Evolutionary conservation across 35 echinoderm and acorn worm genomes (phyloP).

Genomic region (Hemicentrotus pulcherrimus): DNA sequence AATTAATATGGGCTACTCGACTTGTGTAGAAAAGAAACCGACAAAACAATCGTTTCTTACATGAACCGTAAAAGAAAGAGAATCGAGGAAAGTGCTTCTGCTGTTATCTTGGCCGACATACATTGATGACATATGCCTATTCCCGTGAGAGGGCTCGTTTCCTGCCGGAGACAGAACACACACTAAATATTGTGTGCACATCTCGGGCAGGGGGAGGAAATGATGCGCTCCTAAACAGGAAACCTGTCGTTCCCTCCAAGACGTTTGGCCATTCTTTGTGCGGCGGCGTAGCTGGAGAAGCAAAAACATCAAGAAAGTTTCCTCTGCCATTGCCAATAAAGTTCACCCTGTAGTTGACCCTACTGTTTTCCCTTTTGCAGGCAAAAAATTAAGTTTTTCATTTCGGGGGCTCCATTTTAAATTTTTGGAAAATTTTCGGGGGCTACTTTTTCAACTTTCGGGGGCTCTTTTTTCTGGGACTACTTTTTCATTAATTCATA

Average conservation of each 20-base stretch:
- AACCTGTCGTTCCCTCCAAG: not conserved
- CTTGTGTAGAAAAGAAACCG: not conserved
- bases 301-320: constrained; percentile 1
- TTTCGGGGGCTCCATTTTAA: too few species aligned
- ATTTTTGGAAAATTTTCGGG: too few species aligned
- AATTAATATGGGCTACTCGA: not conserved
- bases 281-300: not conserved
- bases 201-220: not conserved
- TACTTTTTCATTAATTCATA: too few species aligned
- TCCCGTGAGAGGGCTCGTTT: not conserved
- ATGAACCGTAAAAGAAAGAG: not conserved
- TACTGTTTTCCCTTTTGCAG: not conserved
- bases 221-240: not conserved
- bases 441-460: too few species aligned
- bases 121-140: not conserved
- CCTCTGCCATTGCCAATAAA: not conserved
- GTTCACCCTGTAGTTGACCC: not conserved
- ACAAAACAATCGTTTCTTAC: not conserved
- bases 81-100: not conserved
- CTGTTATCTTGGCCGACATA: not conserved
- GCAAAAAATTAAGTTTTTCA: too few species aligned
- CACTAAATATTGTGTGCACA: constrained; percentile 1
- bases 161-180: not conserved
- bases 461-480: too few species aligned
- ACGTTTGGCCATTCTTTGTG: not conserved